phyloP scores from a whole-genome alignment of 2,797 vertebrate species.

The Threskiornis aethiopicus region DNA sequence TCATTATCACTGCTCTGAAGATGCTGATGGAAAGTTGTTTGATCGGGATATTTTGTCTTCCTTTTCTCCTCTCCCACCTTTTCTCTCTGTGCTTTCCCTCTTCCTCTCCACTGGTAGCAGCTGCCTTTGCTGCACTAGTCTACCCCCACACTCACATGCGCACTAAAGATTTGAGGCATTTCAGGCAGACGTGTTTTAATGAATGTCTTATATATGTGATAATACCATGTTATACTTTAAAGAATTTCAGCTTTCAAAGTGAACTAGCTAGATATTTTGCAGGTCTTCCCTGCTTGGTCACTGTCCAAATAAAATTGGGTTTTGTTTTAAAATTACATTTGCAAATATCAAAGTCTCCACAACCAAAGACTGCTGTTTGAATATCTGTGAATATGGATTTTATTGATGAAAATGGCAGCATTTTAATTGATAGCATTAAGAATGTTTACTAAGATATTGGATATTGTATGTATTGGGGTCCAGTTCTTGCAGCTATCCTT shows the following conservation, averaged over 20 bases:
- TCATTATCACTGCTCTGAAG: not conserved
- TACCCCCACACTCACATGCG: rapidly evolving
- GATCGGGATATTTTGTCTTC: not conserved
- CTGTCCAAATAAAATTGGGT: not conserved
- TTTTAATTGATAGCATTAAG: not conserved
- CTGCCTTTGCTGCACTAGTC: not conserved
- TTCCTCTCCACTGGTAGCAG: not conserved
- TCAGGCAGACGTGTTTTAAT: not conserved
- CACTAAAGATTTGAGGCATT: not conserved
- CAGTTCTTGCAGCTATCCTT: not conserved
- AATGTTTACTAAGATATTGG: not conserved
- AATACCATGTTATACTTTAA: not conserved
- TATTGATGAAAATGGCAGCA: not conserved
- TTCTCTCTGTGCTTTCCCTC: not conserved
- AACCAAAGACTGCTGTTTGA: not conserved
- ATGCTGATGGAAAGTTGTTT: not conserved
- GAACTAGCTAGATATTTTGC: not conserved
- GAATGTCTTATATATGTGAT: not conserved
- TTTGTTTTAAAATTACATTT: not conserved
- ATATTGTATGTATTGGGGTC: not conserved
- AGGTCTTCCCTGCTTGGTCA: not conserved
- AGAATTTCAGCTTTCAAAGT: not conserved
- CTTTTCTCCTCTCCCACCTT: not conserved
- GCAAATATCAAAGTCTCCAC: not conserved
- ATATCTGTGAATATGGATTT: not conserved